Evolutionary conservation across 1,140 invertebrate species (phyloP), one percentile per base, ranked within the genome.

Genomic region (Lasaia peninsularis): DNA sequence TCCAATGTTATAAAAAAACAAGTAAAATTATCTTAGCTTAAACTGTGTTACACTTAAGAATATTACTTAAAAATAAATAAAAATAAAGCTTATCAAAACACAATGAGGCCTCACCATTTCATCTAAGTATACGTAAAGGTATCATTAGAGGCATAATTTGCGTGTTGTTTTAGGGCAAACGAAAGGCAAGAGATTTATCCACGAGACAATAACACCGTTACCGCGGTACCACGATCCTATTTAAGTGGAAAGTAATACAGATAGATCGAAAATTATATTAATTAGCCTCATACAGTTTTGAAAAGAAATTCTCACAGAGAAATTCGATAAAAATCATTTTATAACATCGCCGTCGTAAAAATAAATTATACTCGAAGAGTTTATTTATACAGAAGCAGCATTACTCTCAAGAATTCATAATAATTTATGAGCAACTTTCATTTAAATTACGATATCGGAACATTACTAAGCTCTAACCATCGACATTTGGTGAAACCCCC

Each of bases 141-240:
- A 21, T 24, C 35, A 55, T 48, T 40, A 44, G 40, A 44, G 44
- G 16, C 14, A 55, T 40, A 55, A 44, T 31, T 37, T 28, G 21
- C 53, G 53, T 48, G 53, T 37, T 16, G 40, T 55, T 56, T 55
- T 67, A 71, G 69, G 71, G 61, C 65, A 60, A 34, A 34, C 56
- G 16, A 62, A 71, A 67, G 66, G 71, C 65, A 57, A 68, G 62
- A 67, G 59, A 64, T 69, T 75, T 63, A 75, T 73, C 71, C 65
- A 55, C 52, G 69, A 84, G 80, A 84, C 80, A 81, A 81, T 74
- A 69, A 67, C 56, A 80, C 80, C 80, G 80, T 83, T 80, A 78
- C 52, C 57, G 65, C 69, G 69, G 72, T 71, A 70, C 69, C 52
- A 56, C 65, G 60, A 67, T 60, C 59, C 67, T 59, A 66, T 63